Evolutionary conservation across 2,113 vertebrate species (phyloP), one percentile per base, ranked within the genome.

Genomic region (Rhinopithecus roxellana): DNA sequence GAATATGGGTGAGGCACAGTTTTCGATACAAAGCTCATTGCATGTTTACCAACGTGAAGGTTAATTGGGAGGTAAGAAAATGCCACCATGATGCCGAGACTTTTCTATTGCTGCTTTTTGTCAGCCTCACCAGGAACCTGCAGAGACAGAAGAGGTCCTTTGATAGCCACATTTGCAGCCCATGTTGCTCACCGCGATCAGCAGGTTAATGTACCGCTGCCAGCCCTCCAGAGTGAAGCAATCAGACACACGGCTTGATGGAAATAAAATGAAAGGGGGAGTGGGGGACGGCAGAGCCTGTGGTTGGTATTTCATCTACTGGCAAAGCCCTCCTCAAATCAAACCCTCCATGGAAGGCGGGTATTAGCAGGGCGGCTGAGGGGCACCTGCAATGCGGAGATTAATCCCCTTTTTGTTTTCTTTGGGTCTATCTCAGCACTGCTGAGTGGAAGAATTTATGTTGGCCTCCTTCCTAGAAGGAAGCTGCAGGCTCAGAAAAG

Each of bases 171-270:
- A 14, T n/a, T 95, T 97, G 95, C 94, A 94, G 94, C 93, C 94
- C 20, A 38, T 67, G 35, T 80, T 6, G 35, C 97, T 70, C 80
- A 35, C 98, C 8, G 43, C 8, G 84, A 93, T 70, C 4, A 30
- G 95, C 98, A 97, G 96, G 98, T 97, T 97, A 97, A 97, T 95
- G 90, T 75, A 77, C 94, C 11, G 0, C 97, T 97, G 98, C 97
- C 98, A 97, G 55, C 45, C 94, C 85, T 94, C 90, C 96, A 94
- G 96, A 97, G 96, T 43, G 96, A 98, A 89, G 97, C 97, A 98
- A 98, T 98, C 98, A 98, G 96, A 90, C 89, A 69, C 97, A 1
- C 97, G 5, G 97, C 98, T 97, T 98, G 98, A 98, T 75, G 95
- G 96, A 98, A 98, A 98, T 98, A 94, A 97, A 97, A 95, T 80